These are phyloP conservation scores for Acanthosoma haemorrhoidale DNA, from an alignment of 2,888 invertebrate species.

Conservation along the genomic window DNA sequence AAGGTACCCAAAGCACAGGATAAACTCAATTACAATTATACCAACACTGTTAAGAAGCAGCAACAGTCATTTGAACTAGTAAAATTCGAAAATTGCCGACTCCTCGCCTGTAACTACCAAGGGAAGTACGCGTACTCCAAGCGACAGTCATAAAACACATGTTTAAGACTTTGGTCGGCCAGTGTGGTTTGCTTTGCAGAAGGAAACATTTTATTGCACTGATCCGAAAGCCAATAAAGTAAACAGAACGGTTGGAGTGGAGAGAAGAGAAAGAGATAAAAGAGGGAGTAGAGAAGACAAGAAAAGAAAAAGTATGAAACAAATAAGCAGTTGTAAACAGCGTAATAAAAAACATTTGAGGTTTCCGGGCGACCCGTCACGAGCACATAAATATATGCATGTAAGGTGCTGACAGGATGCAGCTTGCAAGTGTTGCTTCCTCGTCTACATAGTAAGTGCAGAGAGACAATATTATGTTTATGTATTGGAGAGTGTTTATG, in stretches of 20 bases:
- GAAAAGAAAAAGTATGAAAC: conserved; percentile 15
- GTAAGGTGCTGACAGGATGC: neutral
- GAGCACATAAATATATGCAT: neutral
- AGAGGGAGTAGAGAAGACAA: conserved; percentile 2
- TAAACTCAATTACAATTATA: too few species aligned
- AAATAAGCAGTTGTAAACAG: conserved; percentile 28
- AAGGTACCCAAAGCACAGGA: too few species aligned
- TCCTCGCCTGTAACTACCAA: neutral
- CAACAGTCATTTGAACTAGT: neutral
- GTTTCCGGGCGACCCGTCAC: conserved; percentile 14
- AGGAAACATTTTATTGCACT: neutral
- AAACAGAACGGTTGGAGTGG: neutral
- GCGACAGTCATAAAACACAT: neutral
- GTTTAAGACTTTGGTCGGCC: neutral
- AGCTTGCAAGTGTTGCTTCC: neutral
- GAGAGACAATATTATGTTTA: too few species aligned
- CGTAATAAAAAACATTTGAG: conserved; percentile 33
- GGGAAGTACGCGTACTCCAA: neutral
- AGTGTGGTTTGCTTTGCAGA: neutral
- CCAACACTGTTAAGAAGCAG: too few species aligned
- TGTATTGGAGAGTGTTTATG: too few species aligned
- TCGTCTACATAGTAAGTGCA: neutral
- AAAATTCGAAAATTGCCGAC: neutral
- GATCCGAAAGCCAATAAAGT: conserved; percentile 22
- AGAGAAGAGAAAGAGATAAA: conserved; percentile 8